These are phyloP conservation scores for Alviniconcha marisindica DNA, from an alignment of 1,140 invertebrate genomes.

Conservation along the genomic window DNA sequence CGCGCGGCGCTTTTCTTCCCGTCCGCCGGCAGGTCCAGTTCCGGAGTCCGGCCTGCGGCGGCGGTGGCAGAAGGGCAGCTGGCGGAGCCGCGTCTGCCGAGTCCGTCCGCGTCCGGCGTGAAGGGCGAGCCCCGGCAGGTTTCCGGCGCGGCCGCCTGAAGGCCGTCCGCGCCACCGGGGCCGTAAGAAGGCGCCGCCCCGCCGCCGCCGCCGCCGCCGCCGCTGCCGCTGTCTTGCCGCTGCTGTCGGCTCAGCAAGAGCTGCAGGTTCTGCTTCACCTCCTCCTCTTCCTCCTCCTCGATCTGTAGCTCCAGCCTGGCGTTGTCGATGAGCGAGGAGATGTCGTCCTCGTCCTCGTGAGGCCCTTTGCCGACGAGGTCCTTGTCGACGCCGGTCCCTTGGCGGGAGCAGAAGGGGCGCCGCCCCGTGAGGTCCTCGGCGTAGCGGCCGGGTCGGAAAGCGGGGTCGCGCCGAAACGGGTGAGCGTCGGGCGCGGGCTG, in stretches of 20 bases:
- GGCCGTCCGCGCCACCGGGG: background rate
- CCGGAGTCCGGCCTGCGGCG: background rate
- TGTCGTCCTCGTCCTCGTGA: slow-evolving; percentile 34
- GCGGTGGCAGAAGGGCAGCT: background rate
- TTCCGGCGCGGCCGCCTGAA: no score
- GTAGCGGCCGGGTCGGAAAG: background rate
- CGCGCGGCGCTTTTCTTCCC: background rate
- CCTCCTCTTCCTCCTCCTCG: slow-evolving; percentile 38
- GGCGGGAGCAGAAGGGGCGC: background rate
- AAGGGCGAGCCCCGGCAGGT: background rate
- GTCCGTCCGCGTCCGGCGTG: background rate
- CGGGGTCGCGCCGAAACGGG: no score
- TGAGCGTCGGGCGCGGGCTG: no score
- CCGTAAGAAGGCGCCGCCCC: background rate
- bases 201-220: background rate
- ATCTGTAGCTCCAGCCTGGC: slow-evolving; percentile 35
- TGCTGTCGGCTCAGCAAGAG: slow-evolving; percentile 20
- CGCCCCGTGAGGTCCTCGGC: background rate
- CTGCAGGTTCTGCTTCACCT: slow-evolving; percentile 26
- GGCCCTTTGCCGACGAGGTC: background rate
- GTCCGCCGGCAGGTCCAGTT: background rate
- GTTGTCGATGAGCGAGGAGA: slow-evolving; percentile 29
- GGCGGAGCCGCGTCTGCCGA: background rate
- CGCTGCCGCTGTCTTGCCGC: background rate
- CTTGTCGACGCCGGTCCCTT: background rate